Percentiles rank a stretch among this genome's conserved stretches.
Conservation (phyloP, 2,888 invertebrate genomes). For the Dendrolimus pini region DNA sequence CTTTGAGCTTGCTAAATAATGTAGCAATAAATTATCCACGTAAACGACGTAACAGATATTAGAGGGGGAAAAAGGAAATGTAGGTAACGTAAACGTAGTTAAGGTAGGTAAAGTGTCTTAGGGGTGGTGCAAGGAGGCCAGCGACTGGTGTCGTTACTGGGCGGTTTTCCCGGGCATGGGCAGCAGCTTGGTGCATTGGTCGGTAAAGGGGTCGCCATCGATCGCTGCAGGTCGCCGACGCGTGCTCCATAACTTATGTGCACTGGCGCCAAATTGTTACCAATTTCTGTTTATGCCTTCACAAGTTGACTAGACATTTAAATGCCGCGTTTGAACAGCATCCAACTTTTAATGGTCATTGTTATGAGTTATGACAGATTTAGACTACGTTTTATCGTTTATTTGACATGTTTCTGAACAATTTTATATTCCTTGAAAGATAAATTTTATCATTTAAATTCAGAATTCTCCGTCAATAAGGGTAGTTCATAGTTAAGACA, state of each 20-base stretch:
- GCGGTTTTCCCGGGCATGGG: conserved; percentile 43
- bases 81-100: conserved; percentile 14
- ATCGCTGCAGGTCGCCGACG: conserved; percentile 49
- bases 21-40: no score
- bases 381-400: neutral
- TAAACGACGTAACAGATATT: no score
- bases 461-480: no score
- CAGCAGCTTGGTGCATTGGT: conserved; percentile 65
- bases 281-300: conserved; percentile 36
- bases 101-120: conserved; percentile 6
- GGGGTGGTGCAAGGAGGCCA: conserved; percentile 9
- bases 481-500: no score
- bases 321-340: conserved; percentile 13
- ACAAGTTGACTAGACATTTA: conserved; percentile 19
- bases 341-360: neutral
- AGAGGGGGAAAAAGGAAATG: neutral
- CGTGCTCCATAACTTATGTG: conserved; percentile 37
- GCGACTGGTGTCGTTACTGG: conserved; percentile 12
- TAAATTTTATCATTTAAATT: no score
- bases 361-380: neutral
- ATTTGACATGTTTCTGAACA: neutral
- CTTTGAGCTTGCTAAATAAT: no score
- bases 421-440: neutral
- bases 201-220: conserved; percentile 71
- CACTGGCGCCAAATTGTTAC: conserved; percentile 46